These are phyloP conservation scores for Istiophorus platypterus DNA, from an alignment of 2,113 vertebrate species.

Conservation along the genomic window DNA sequence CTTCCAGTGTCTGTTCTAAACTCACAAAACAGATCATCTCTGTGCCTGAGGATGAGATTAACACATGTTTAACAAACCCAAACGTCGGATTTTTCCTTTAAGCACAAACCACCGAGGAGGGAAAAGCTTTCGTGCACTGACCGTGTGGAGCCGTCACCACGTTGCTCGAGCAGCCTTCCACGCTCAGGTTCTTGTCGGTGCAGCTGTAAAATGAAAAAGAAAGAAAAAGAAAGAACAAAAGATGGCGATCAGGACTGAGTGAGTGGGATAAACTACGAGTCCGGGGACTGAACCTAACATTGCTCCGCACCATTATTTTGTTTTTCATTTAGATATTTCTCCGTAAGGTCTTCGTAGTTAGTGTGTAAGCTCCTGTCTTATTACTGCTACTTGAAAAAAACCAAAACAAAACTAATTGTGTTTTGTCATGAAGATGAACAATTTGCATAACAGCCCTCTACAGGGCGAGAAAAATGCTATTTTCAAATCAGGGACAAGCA, in stretches of 20 bases:
- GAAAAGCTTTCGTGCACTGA: slow-evolving; percentile 49
- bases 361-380: background rate
- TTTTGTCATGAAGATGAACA: too few species aligned
- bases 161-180: slow-evolving; percentile 80
- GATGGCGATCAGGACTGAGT: too few species aligned
- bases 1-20: background rate
- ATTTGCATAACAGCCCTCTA: too few species aligned
- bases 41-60: background rate
- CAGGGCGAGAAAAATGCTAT: too few species aligned
- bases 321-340: background rate
- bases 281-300: background rate
- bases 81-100: background rate
- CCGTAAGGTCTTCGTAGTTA: background rate
- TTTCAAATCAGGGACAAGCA: background rate
- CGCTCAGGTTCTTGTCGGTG: slow-evolving; percentile 76
- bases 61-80: too few species aligned
- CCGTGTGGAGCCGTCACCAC: slow-evolving; percentile 85
- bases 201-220: slow-evolving; percentile 72
- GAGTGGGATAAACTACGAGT: too few species aligned
- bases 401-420: too few species aligned
- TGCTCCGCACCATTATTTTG: too few species aligned
- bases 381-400: slow-evolving; percentile 10
- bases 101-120: background rate
- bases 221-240: background rate
- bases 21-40: background rate